A percentile compares a stretch with the other conserved stretches of the same genome.
Evolutionary conservation across 1,140 invertebrate genomes (phyloP).

Genomic region (Drosophila ficusphila): DNA sequence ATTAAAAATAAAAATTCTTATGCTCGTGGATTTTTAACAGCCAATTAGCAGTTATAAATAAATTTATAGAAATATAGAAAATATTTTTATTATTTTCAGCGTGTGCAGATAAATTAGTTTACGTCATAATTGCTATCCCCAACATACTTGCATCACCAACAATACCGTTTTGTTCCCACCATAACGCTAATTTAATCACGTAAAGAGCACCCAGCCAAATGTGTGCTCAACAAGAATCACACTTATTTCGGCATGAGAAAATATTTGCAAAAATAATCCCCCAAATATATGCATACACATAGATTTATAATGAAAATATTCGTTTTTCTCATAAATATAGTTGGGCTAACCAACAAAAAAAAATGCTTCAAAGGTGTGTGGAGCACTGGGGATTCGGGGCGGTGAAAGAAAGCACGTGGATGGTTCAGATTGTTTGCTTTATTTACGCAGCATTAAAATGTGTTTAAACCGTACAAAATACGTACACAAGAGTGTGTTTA

Average conservation of each 20-base stretch:
- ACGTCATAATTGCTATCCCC: constrained; percentile 8
- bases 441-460: constrained; percentile 79
- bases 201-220: constrained; percentile 13
- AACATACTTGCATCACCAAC: constrained; percentile 4
- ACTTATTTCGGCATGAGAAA: constrained; percentile 41
- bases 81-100: background rate
- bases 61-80: background rate
- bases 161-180: constrained; percentile 1
- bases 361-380: constrained; percentile 2
- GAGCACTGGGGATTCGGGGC: background rate
- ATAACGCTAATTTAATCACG: constrained; percentile 20
- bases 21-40: constrained; percentile 2
- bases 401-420: constrained; percentile 52
- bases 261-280: constrained; percentile 47
- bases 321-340: constrained; percentile 38
- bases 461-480: constrained; percentile 55
- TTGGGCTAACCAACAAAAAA: background rate
- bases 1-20: background rate
- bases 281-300: constrained; percentile 29
- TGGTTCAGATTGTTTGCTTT: constrained; percentile 54
- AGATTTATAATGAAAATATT: constrained; percentile 61
- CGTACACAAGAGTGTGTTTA: constrained; percentile 28
- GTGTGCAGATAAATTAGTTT: constrained; percentile 1
- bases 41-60: constrained; percentile 1
- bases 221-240: constrained; percentile 17